phyloP scores from a whole-genome alignment of 2,888 invertebrate species.

The Clepsis dumicolana region DNA sequence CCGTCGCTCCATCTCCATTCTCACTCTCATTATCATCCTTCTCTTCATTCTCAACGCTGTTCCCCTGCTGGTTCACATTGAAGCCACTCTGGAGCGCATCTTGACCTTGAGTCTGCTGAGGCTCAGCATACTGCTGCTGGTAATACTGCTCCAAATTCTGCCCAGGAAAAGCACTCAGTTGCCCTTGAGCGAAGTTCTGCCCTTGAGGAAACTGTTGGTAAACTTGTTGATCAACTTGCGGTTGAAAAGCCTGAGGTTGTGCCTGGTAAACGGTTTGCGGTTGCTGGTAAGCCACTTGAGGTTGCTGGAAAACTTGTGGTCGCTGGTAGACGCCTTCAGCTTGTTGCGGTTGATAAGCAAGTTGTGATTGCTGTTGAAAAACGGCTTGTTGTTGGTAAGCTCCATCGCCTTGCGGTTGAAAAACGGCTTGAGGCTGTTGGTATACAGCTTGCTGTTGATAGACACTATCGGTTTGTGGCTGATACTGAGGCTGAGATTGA shows the following conservation, averaged over 20 bases:
- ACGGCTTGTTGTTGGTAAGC: slow-evolving; percentile 5
- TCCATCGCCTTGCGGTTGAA: slow-evolving; percentile 15
- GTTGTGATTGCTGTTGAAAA: slow-evolving; percentile 2
- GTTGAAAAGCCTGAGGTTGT: slow-evolving; percentile 31
- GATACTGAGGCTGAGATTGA: slow-evolving; percentile 44
- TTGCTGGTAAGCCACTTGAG: slow-evolving; percentile 11
- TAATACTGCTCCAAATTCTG: slow-evolving; percentile 51
- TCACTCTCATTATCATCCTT: slow-evolving; percentile 55
- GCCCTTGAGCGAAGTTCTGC: slow-evolving; percentile 53
- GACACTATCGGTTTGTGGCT: slow-evolving; percentile 24
- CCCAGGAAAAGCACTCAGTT: slow-evolving; percentile 53
- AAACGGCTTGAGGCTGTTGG: slow-evolving; percentile 23
- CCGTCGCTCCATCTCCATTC: slow-evolving; percentile 59
- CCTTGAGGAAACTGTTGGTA: slow-evolving; percentile 48
- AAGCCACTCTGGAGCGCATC: slow-evolving; percentile 72
- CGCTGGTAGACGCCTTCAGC: not conserved
- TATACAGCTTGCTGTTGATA: slow-evolving; percentile 33
- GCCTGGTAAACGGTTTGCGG: slow-evolving; percentile 20
- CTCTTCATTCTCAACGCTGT: slow-evolving; percentile 66
- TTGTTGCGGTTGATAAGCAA: slow-evolving; percentile 18
- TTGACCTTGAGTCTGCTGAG: slow-evolving; percentile 53
- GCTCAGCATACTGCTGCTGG: slow-evolving; percentile 45
- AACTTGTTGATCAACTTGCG: slow-evolving; percentile 27
- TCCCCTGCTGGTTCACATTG: slow-evolving; percentile 73
- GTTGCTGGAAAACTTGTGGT: slow-evolving; percentile 3